These are phyloP conservation scores for Caradrina kadenii DNA, from an alignment of 2,888 invertebrate genomes.

Conservation along the genomic window DNA sequence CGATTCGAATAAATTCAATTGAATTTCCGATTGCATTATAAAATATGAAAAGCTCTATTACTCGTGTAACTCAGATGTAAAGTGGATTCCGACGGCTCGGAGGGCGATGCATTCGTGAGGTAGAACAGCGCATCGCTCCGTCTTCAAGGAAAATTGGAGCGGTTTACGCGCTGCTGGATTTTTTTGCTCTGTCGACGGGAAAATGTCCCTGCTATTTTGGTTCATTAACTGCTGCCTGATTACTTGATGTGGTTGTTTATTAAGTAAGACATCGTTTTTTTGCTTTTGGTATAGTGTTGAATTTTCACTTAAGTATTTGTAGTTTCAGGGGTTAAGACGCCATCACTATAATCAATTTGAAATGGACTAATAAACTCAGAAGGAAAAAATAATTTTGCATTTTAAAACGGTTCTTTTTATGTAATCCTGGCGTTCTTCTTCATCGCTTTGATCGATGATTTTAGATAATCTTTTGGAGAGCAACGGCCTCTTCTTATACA, in stretches of 20 bases:
- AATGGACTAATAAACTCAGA: no score
- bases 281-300: no score
- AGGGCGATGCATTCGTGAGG: not conserved
- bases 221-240: constrained; percentile 1
- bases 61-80: constrained; percentile 37
- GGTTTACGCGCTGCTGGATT: not conserved
- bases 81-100: constrained; percentile 46
- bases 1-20: constrained; percentile 48
- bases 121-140: not conserved
- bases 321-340: no score
- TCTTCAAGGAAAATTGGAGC: constrained; percentile 17
- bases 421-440: no score
- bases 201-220: constrained; percentile 20
- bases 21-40: constrained; percentile 51
- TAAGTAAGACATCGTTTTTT: not conserved
- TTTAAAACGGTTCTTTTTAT: no score
- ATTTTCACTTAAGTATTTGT: no score
- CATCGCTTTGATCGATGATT: no score
- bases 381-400: no score
- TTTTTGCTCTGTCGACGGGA: not conserved
- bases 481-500: no score
- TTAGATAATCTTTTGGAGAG: no score
- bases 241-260: not conserved
- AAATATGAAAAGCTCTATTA: constrained; percentile 53
- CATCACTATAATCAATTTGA: no score